These are phyloP conservation scores for Xestia xanthographa DNA, from an alignment of 2,888 invertebrate species.

Conservation along the genomic window DNA sequence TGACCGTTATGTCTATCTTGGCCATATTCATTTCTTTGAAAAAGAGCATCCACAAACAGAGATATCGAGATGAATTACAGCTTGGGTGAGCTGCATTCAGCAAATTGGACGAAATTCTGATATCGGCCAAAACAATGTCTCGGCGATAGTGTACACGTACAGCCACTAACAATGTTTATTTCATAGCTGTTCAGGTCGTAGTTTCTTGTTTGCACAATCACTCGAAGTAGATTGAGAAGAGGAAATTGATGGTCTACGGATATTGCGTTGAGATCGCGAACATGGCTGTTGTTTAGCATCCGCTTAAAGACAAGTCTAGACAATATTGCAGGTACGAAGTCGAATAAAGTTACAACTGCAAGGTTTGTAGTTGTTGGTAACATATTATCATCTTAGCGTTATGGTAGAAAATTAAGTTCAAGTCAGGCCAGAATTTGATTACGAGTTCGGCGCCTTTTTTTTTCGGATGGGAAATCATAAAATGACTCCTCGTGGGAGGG, in stretches of 20 bases:
- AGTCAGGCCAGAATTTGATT: not conserved
- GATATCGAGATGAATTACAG: not conserved
- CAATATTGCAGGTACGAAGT: not conserved
- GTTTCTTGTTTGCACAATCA: not conserved
- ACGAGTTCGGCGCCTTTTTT: not conserved
- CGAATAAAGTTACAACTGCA: not conserved
- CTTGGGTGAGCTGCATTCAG: not conserved
- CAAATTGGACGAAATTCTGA: not conserved
- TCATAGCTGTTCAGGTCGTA: not conserved
- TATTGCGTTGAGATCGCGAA: conserved; percentile 39
- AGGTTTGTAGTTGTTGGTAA: not conserved
- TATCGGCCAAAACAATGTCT: not conserved
- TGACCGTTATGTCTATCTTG: not conserved
- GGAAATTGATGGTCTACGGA: conserved; percentile 57
- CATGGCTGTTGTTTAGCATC: conserved; percentile 40
- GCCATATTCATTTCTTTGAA: not conserved
- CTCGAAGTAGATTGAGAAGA: conserved; percentile 26
- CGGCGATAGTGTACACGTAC: not conserved
- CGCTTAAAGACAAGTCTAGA: conserved; percentile 11
- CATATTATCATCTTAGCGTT: not conserved
- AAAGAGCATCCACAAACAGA: not conserved
- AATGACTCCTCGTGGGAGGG: too few species aligned
- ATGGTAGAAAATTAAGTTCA: not conserved
- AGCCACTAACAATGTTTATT: not conserved
- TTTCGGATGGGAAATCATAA: too few species aligned